Evolutionary conservation across 23 tunicate species (phyloP), one percentile per base, ranked within the genome.

Genomic region (Phallusia fumigata): DNA sequence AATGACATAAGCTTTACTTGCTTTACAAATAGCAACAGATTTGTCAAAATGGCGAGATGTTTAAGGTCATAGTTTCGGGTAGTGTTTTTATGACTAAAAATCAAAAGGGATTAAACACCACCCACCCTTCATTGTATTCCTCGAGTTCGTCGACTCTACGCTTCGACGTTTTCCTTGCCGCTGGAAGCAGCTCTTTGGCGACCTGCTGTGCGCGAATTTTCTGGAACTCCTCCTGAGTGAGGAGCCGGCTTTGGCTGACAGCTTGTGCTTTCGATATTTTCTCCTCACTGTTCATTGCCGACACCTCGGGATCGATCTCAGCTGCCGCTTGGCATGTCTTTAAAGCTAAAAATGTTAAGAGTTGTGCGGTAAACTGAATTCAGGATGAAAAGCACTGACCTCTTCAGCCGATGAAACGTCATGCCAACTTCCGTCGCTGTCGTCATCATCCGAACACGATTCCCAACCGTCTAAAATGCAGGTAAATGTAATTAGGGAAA

Each of bases 331-430:
- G 28, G 3, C 28, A 6, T 13, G 69, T 58, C 47, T 40, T 3
- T 10, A 40, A 40, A 40, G 47, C 47, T 3, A 40, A 40, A 40
- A 40, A 3, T 3, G 69, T 16, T 58, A 3, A 6, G 11, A 58
- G 69, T 58, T 58, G 8, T 58, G 11, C 28, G 16, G 69, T 58
- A 32, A 2, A 32, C 3, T 30, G 19, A 6, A 74, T 3, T 32
- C 3, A 13, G 35, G 19, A 74, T 2, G 2, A 15, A 21, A 32
- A 8, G 1, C 1, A 80, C 33, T 19, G 19, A 81, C 96, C 83
- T 92, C 97, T 44, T 92, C 97, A 83, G 83, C 90, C 15, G 91
- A 84, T 35, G 93, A 95, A 33, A 95, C 98, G 79, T 95, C 88
- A 15, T 78, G 75, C 98, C 98, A 95, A 64, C 93, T 89, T 89